Conservation (phyloP, 2,113 vertebrate genomes). For the Nycticebus coucang region DNA sequence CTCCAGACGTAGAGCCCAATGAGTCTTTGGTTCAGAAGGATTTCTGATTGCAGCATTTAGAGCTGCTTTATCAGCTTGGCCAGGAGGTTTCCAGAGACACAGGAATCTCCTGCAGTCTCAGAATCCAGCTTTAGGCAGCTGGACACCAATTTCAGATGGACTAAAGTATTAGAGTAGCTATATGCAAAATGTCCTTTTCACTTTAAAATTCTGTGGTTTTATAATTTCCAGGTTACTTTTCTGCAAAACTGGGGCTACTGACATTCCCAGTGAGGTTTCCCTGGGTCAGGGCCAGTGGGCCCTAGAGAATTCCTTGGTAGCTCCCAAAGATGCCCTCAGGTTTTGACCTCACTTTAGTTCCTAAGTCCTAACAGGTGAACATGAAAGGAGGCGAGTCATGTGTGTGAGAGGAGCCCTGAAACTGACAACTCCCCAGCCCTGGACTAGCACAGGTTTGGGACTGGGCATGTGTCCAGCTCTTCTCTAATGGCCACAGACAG, state of each 20-base stretch:
- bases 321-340: neutral
- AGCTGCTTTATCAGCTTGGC: neutral
- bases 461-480: neutral
- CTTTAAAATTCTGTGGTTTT: neutral
- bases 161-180: neutral
- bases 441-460: no score
- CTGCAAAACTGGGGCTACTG: neutral
- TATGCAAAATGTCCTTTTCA: neutral
- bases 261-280: neutral
- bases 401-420: neutral
- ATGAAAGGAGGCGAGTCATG: neutral
- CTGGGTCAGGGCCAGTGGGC: neutral
- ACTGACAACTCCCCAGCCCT: neutral
- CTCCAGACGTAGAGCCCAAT: neutral
- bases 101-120: neutral
- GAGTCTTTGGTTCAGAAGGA: neutral
- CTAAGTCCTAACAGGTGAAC: neutral
- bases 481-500: fast-evolving
- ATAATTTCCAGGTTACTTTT: neutral
- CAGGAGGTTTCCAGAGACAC: neutral
- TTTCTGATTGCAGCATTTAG: neutral
- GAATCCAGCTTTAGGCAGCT: neutral
- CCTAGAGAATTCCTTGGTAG: neutral
- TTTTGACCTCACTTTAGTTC: neutral
- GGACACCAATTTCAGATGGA: neutral